Conservation (phyloP, 2,888 invertebrate genomes). For the Thysanoteuthis rhombus region DNA sequence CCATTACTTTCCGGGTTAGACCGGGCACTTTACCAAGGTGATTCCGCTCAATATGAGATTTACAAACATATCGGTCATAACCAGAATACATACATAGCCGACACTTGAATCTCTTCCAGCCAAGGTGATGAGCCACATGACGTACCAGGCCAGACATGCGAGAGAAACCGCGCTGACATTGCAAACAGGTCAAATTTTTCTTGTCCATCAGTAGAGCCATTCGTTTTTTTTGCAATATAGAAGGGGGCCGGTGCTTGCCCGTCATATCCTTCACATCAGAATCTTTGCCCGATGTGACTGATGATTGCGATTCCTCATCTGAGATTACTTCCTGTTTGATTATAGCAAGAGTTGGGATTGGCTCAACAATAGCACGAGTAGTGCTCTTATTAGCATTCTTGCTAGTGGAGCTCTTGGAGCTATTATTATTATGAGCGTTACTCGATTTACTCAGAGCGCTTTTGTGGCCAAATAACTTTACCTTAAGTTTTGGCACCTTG, state of each 20-base stretch:
- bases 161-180: conserved; percentile 68
- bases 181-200: conserved; percentile 53
- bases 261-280: background rate
- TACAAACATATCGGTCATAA: conserved; percentile 56
- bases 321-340: conserved; percentile 16
- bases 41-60: conserved; percentile 50
- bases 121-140: conserved; percentile 78
- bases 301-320: background rate
- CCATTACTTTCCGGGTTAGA: conserved; percentile 26
- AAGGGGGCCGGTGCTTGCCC: conserved; percentile 19
- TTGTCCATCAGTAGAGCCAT: conserved; percentile 57
- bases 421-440: background rate
- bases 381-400: background rate
- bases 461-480: conserved; percentile 21
- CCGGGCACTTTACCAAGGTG: conserved; percentile 43
- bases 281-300: background rate
- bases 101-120: conserved; percentile 81
- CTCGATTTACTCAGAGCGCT: background rate
- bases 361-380: background rate
- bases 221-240: conserved; percentile 43
- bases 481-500: conserved; percentile 19
- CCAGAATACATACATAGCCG: conserved; percentile 75
- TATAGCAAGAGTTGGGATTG: background rate
- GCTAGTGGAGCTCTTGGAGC: background rate
- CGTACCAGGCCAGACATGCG: conserved; percentile 77